Conservation (phyloP, 53 echinoderm and acorn worm genomes). For the Holothuria scabra region DNA sequence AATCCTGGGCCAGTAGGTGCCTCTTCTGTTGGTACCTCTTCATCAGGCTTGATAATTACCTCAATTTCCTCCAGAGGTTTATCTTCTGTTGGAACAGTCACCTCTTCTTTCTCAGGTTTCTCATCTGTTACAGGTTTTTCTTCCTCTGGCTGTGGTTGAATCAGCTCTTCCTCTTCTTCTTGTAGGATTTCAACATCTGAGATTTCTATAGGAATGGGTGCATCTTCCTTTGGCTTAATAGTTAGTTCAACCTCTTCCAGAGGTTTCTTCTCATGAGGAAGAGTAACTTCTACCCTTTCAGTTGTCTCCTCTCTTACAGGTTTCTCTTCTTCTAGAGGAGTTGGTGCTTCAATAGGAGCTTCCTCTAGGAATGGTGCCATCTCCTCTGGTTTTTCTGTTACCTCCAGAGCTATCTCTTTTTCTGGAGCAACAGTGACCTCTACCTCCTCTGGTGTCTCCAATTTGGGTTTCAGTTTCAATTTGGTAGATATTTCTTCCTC, state of each 20-base stretch:
- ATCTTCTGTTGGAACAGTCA: conserved; percentile 42
- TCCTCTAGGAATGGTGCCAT: conserved; percentile 50
- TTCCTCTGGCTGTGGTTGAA: conserved; percentile 42
- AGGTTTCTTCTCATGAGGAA: conserved; percentile 48
- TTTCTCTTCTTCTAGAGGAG: conserved; percentile 42
- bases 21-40: conserved; percentile 63
- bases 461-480: conserved; percentile 35
- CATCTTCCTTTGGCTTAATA: conserved; percentile 45
- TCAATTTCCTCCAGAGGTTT: conserved; percentile 45
- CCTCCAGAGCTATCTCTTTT: conserved; percentile 32
- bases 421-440: conserved; percentile 41
- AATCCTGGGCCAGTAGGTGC: conserved; percentile 22
- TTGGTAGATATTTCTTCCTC: conserved; percentile 29
- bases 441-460: conserved; percentile 49
- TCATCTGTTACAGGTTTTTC: conserved; percentile 41
- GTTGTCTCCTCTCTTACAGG: conserved; percentile 39
- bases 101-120: neutral
- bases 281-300: conserved; percentile 46
- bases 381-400: conserved; percentile 48
- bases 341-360: conserved; percentile 43
- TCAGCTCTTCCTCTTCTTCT: conserved; percentile 42
- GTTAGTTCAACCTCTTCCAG: conserved; percentile 61
- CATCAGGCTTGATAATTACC: conserved; percentile 41
- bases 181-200: no score
- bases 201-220: no score